Evolutionary conservation across 2,113 vertebrate species (phyloP), one percentile per base, ranked within the genome.

Genomic region (Euleptes europaea): DNA sequence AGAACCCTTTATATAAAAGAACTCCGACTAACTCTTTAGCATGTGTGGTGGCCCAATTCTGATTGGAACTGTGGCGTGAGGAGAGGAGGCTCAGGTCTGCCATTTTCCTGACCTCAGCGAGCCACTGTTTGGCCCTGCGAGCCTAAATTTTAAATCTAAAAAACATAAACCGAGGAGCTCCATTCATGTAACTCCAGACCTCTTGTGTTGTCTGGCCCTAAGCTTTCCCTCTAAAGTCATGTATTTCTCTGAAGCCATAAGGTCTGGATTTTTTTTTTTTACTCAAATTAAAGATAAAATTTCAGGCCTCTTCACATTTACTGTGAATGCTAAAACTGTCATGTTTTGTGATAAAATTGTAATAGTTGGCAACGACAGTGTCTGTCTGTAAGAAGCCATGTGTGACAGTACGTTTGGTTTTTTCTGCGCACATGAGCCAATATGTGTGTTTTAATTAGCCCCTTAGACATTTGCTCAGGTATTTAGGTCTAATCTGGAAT

Each of bases 341-440:
- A 33, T 81, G 44, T 73, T 60, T 82, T 23, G 7, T 9, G 38
- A 42, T 82, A 76, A 65, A n/a, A 66, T 28, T 17, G 35, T 83
- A 57, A 0, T 0, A n/a, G 33, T 1, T 0, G 42, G 77, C 70
- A 0, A 23, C 15, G 13, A 0, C 10, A 19, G 12, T 73, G 15
- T 54, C 49, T 74, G 54, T 83, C 74, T 60, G 9, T 74, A 65
- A 84, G 12, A 69, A 66, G 72, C 0, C 8, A 1, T 47, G 17
- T 47, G 40, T 47, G 67, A 67, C 14, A 42, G 28, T 54, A 40
- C 44, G 11, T 72, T 78, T 83, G 40, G 33, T 49, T 69, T 57
- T n/a, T 44, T 77, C 47, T 82, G 54, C 19, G 76, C 42, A 26
- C 65, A 19, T 65, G 86, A 42, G 75, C 54, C 60, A 40, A n/a